Evolutionary conservation across 2,797 vertebrate species (phyloP), one percentile per base, ranked within the genome.

Genomic region (Pogonophryne albipinna): DNA sequence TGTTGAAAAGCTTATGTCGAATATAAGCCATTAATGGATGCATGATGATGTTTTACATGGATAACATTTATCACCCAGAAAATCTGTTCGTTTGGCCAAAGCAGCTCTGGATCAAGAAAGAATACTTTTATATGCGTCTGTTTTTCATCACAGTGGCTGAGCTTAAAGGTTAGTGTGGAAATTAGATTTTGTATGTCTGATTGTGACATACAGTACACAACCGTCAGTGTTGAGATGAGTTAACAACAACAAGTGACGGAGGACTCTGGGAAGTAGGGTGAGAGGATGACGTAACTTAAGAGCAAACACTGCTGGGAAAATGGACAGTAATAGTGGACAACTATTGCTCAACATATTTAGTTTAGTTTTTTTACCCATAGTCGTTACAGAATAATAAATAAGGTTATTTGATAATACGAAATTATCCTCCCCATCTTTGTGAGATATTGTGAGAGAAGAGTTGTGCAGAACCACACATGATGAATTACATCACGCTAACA

Each of bases 291-390:
- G 14, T 50, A 72, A 71, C 50, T 45, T n/a, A 55, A 62, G 27
- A 61, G 65, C 38, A 76, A 71, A 69, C 56, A 55, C 62, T 46
- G 46, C 57, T 51, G 73, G 27, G 34, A 68, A 72, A 71, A 62
- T n/a, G 10, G 53, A 53, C 31, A 49, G 27, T 50, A 66, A 64
- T 12, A 44, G 14, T 16, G 11, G 63, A 52, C 34, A 12, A 62
- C 49, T 71, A 65, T 67, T 66, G 53, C 42, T 45, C 65, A 76
- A 50, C 34, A 27, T 66, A 15, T 10, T 56, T 13, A 10, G 8
- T 17, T 19, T 52, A 11, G 4, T 19, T 46, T 16, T n/a, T 66
- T 65, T 61, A 19, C 0, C 3, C 66, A 12, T 5, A 53, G 10
- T 65, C 62, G 10, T 15, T 1, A 19, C 42, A 59, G 17, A 42